Base-by-base conservation (phyloP, 2,888 invertebrate genomes). In the Eumerus sabulonum region DNA sequence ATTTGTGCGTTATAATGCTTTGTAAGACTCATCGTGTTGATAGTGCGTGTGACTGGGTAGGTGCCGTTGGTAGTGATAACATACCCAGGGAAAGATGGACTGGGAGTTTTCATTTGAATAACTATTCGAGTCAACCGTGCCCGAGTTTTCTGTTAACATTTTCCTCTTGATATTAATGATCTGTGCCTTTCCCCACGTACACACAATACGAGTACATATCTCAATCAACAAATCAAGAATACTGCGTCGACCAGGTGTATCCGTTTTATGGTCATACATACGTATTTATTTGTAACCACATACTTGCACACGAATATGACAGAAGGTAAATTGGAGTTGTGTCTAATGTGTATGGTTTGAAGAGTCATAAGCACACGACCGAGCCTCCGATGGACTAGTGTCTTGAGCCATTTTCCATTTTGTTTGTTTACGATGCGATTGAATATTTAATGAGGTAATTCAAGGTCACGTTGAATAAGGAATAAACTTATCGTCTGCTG, bases 361-460 rank as follows among this genome's bases (percentile, higher is more conserved):
- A 27, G 7, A 27, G 27, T 27, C 7, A 7, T 2, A 2, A 27
- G 27, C 27, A 27, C 27, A 27, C 27, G 27, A 27, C 3, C 7
- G 27, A 7, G 27, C 27, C 27, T 27, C n/a, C 27, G 27, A 27
- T 27, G 27, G 7, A 27, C 7, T 27, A 7, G 7, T 27, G 27
- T 27, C 27, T 54, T 48, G 62, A 50, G 62, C 47, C 48, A 54
- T 56, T 63, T 63, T 48, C 9, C n/a, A 27, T 56, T 62, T 62
- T 71, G 71, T 48, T 70, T 54, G 42, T 63, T 56, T 63, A 62
- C 40, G 62, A 12, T 47, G 54, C 48, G 62, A 63, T 71, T 71
- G 62, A 71, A 71, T 71, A 71, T 71, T 71, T 54, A 71, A 62
- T 71, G 56, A 71, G 71, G 35, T 48, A 44, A 62, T 71, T 50